phyloP scores from a whole-genome alignment of 2,888 invertebrate species.

The Carpatolechia fugitivella region DNA sequence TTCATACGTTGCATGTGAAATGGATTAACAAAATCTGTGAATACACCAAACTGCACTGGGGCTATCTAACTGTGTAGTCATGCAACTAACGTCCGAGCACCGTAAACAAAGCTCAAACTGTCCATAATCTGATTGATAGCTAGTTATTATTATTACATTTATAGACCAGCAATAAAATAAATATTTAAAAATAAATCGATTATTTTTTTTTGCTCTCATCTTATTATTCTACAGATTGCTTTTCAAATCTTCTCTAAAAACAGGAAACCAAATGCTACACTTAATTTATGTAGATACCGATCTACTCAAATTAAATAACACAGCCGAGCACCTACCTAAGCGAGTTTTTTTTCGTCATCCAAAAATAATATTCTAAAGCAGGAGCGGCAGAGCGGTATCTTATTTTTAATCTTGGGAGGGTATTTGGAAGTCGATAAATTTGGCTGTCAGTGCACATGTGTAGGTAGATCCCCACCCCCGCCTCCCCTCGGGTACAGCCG shows the following conservation, averaged over 20 bases:
- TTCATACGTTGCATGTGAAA: too few relatives aligned
- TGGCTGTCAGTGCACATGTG: constrained; percentile 73
- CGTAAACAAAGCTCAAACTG: too few relatives aligned
- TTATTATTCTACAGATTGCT: too few relatives aligned
- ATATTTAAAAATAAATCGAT: too few relatives aligned
- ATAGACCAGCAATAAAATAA: too few relatives aligned
- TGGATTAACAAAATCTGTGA: too few relatives aligned
- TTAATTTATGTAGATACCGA: not conserved
- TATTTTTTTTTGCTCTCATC: too few relatives aligned
- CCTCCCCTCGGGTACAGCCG: constrained; percentile 42
- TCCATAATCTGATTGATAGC: too few relatives aligned
- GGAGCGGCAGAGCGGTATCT: constrained; percentile 53
- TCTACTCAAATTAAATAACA: constrained; percentile 9
- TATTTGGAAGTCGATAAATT: constrained; percentile 77
- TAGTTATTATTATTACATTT: too few relatives aligned
- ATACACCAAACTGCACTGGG: too few relatives aligned
- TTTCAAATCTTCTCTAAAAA: not conserved
- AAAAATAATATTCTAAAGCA: constrained; percentile 54
- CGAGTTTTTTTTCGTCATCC: constrained; percentile 32
- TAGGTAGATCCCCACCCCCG: constrained; percentile 61
- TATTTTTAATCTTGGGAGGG: constrained; percentile 66
- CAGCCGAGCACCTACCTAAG: constrained; percentile 20
- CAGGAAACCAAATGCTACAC: not conserved
- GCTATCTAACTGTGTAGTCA: too few relatives aligned
- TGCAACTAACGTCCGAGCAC: too few relatives aligned